Base-by-base conservation (phyloP, 2,113 vertebrate genomes). In the Grus americana region DNA sequence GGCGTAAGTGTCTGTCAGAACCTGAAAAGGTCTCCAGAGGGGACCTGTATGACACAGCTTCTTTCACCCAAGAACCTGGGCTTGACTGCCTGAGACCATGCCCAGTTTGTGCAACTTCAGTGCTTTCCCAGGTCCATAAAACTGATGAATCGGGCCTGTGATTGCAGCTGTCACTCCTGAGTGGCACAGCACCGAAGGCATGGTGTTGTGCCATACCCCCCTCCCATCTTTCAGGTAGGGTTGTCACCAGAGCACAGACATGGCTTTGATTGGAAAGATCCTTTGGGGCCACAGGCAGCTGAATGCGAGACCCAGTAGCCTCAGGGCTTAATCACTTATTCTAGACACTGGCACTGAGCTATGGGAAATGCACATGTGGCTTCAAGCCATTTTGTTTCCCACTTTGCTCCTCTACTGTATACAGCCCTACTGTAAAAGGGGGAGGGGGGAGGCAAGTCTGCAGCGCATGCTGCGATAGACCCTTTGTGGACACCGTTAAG, bases 321-420 rank as follows among this genome's bases (percentile, higher is more conserved):
- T 70, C 62, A 63, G 58, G 86, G 73, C 70, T 93, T 66, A 78
- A 76, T 80, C 58, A 55, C n/a, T 88, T 90, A 62, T 95, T 74
- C 79, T 88, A 78, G 90, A 70, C 32, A 63, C 82, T 93, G 95
- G 95, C 95, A 88, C 83, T 52, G 78, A 87, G 90, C 91, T 94
- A 70, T 92, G 70, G 95, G 92, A 97, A 97, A 95, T 58, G 84
- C 50, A 86, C 67, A 79, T 79, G 50, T 96, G 94, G 95, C 95
- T 97, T 95, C 3, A 15, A 96, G 92, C 92, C 95, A 91, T 87
- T 94, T 92, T 79, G 62, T 92, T 92, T 85, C 66, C 70, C 85
- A 15, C 54, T 91, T 93, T 76, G 20, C 84, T 91, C 62, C 55
- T 86, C 80, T 38, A 26, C 70, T 87, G 58, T 58, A 70, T 75